Conservation (phyloP, 1,140 invertebrate species). For the Stenopsyche tienmushanensis region DNA sequence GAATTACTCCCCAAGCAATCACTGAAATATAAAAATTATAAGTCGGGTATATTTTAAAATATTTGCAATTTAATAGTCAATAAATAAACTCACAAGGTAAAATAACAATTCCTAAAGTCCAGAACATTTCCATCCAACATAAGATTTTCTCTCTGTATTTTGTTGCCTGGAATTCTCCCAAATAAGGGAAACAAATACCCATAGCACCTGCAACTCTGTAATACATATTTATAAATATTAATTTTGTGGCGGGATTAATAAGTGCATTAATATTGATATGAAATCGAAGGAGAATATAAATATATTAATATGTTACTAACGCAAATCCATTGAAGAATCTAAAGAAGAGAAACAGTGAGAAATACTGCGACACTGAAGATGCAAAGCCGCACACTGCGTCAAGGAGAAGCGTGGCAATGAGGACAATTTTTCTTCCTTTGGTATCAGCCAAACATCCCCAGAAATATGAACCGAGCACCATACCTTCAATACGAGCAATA, state of each 20-base stretch:
- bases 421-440: constrained; percentile 71
- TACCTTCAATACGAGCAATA: constrained; percentile 59
- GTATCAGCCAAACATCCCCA: constrained; percentile 86
- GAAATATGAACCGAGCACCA: constrained; percentile 87
- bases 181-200: constrained; percentile 74
- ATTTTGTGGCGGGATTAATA: no score
- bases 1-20: constrained; percentile 73
- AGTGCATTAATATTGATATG: no score
- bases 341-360: constrained; percentile 72
- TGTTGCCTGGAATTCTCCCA: constrained; percentile 75
- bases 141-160: constrained; percentile 72
- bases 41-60: neutral
- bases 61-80: constrained; percentile 17
- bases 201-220: constrained; percentile 71
- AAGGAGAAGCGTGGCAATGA: constrained; percentile 73
- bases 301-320: constrained; percentile 59
- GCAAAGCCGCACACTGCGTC: constrained; percentile 74
- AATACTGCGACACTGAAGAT: constrained; percentile 75
- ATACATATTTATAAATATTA: constrained; percentile 16
- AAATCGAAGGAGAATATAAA: neutral
- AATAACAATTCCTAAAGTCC: constrained; percentile 71
- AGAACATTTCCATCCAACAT: constrained; percentile 80
- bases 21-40: constrained; percentile 51
- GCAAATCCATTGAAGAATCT: constrained; percentile 83
- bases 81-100: constrained; percentile 66